Evolutionary conservation across 2,797 vertebrate species (phyloP), one percentile per base, ranked within the genome.

Genomic region (Takifugu rubripes): DNA sequence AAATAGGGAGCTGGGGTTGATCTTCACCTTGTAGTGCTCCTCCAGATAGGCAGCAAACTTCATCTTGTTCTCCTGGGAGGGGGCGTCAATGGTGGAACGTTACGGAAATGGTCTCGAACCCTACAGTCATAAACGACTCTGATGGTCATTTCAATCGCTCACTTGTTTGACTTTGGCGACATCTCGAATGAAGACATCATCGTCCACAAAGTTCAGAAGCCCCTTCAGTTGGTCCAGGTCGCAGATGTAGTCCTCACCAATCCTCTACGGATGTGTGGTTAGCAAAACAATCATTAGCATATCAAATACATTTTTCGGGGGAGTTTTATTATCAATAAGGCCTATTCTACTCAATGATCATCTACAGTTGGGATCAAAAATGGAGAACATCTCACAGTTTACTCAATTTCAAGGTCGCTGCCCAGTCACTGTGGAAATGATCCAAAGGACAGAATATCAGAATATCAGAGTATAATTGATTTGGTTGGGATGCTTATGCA

Each of bases 101-200:
- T 16, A 56, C 8, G 21, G 65, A 1, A 17, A 3, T 3, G 27
- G 3, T 24, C 6, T 43, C 1, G n/a, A 12, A 17, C 17, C 2
- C 1, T 10, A 6, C 46, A 11, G 16, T 2, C 7, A 3, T 1
- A 1, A 2, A 12, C 1, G 2, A 10, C 3, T 8, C 44, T 42
- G 15, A 49, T 8, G 0, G 0, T 1, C 2, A 5, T 45, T 47
- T 25, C n/a, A 3, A 54, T 11, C 6, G 29, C 79, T 75, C 57
- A 97, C 94, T 82, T 95, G 95, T 79, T 97, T 97, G 84, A 97
- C 84, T 90, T 96, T 95, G 62, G 93, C 92, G 4, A 96, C 78
- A 1, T 96, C 95, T 25, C 92, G 85, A 67, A 97, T 95, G 52
- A 97, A 92, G 24, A 84, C 25, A 1, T 95, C 93, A 1, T 97